These are phyloP conservation scores for Myoxocephalus aenaeus DNA, from an alignment of 2,797 vertebrate genomes.

Conservation along the genomic window DNA sequence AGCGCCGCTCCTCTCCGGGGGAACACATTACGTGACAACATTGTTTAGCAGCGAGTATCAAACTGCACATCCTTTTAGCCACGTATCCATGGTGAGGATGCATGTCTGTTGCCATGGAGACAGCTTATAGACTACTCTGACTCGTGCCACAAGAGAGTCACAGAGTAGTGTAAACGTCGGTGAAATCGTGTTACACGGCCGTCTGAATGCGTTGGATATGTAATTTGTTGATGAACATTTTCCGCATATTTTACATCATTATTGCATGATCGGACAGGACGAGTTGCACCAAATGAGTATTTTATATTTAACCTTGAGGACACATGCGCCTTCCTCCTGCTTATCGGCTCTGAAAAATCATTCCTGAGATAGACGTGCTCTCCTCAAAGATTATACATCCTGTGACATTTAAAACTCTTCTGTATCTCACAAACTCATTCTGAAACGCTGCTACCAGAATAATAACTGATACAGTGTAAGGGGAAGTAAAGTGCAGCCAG, in stretches of 20 bases:
- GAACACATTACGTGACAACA: background rate
- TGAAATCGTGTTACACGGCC: background rate
- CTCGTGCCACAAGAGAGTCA: background rate
- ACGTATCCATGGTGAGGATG: background rate
- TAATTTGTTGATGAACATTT: background rate
- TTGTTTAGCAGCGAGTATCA: background rate
- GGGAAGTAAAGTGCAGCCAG: slow-evolving; percentile 53
- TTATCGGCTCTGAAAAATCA: background rate
- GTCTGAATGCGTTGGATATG: background rate
- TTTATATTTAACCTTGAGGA: background rate
- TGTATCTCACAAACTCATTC: background rate
- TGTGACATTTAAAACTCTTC: slow-evolving; percentile 29
- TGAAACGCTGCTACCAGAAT: slow-evolving; percentile 26
- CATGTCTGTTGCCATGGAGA: slow-evolving; percentile 63
- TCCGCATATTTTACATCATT: background rate
- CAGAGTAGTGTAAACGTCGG: background rate
- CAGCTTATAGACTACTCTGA: slow-evolving; percentile 17
- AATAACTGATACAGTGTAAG: slow-evolving; percentile 24
- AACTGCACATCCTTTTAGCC: slow-evolving; percentile 6
- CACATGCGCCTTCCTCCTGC: background rate
- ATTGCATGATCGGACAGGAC: background rate
- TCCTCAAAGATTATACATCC: background rate
- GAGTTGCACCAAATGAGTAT: background rate
- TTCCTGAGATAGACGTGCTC: background rate
- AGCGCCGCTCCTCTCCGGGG: background rate